Percentiles rank a stretch among this genome's conserved stretches.
Conservation (phyloP, 1,140 invertebrate genomes). For the Diorhabda elongata region DNA sequence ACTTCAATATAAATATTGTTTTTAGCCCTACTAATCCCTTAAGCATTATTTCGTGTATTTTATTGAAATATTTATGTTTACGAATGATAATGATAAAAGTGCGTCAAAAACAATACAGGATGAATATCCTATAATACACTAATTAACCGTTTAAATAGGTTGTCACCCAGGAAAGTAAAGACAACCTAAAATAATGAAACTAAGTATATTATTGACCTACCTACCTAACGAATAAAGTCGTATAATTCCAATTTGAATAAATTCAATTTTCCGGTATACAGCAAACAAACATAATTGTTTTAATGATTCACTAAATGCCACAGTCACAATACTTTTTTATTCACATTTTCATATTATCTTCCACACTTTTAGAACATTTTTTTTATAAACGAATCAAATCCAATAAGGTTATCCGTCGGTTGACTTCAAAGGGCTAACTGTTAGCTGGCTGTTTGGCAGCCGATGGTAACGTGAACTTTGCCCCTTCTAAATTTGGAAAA, state of each 20-base stretch:
- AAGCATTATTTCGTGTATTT: too few relatives aligned
- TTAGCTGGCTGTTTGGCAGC: conserved; percentile 13
- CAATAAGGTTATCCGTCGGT: not conserved
- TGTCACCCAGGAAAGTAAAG: not conserved
- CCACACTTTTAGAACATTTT: not conserved
- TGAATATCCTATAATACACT: too few relatives aligned
- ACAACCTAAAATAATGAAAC: not conserved
- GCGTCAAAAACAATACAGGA: too few relatives aligned
- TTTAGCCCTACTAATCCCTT: too few relatives aligned
- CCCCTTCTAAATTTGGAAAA: conserved; percentile 19
- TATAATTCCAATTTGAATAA: too few relatives aligned
- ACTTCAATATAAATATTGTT: too few relatives aligned
- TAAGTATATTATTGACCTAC: not conserved
- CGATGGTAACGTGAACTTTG: conserved; percentile 19
- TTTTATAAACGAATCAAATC: not conserved
- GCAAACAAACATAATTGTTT: not conserved
- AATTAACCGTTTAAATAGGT: not conserved
- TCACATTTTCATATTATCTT: too few relatives aligned
- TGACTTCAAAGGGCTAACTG: conserved; percentile 15
- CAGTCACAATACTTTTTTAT: not conserved
- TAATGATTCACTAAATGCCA: not conserved
- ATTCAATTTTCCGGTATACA: not conserved
- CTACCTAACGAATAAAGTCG: too few relatives aligned
- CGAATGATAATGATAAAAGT: too few relatives aligned
- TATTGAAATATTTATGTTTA: too few relatives aligned